A percentile compares a stretch with the other conserved stretches of the same genome.
These are phyloP conservation scores for Ploceus nigricollis DNA, from an alignment of 2,113 vertebrate genomes.

Conservation along the genomic window DNA sequence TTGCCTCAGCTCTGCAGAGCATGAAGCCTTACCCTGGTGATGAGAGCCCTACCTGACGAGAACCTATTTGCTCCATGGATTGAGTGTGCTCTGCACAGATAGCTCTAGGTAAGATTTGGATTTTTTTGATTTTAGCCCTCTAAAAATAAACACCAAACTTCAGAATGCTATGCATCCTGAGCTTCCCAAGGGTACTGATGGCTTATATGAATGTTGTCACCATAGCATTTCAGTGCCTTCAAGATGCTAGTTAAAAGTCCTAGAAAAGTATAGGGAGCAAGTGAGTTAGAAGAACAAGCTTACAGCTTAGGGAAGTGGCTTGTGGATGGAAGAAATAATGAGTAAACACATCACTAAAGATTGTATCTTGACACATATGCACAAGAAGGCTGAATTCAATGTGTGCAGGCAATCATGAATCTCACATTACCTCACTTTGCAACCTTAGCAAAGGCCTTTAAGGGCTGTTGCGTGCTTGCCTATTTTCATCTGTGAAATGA, in stretches of 20 bases:
- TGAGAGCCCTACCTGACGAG: fast-evolving
- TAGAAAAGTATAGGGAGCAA: neutral
- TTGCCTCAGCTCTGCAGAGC: neutral
- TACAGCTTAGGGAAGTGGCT: neutral
- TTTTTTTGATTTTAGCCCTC: neutral
- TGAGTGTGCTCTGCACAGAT: neutral
- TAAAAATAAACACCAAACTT: neutral
- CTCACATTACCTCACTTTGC: conserved; percentile 2
- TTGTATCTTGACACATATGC: conserved; percentile 7
- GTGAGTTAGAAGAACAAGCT: neutral
- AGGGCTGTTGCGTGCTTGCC: neutral
- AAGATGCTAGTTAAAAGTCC: neutral
- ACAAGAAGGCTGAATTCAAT: neutral
- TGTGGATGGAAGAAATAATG: conserved; percentile 9
- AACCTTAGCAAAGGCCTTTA: neutral
- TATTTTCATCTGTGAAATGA: conserved; percentile 36
- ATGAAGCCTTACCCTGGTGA: neutral
- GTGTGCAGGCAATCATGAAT: neutral
- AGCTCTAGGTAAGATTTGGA: neutral
- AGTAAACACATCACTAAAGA: neutral
- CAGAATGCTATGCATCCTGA: neutral
- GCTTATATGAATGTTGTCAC: neutral
- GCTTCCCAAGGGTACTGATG: neutral
- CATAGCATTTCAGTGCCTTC: neutral
- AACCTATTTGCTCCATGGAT: neutral